These are phyloP conservation scores for Ethmia dodecea DNA, from an alignment of 2,888 invertebrate species.

Conservation along the genomic window DNA sequence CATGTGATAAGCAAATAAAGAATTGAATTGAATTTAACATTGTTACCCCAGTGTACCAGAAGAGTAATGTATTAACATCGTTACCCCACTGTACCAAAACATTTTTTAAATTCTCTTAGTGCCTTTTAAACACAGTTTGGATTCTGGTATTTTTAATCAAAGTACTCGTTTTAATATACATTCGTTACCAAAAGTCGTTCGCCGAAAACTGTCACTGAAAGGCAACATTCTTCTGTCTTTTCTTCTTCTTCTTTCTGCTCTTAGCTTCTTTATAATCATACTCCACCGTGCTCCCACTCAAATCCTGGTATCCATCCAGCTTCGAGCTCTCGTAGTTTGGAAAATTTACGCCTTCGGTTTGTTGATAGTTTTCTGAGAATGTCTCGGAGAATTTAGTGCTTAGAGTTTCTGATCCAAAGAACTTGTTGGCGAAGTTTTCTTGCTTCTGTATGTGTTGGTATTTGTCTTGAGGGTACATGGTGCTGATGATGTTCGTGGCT, in stretches of 20 bases:
- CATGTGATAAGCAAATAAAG: too few species aligned
- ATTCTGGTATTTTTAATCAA: too few species aligned
- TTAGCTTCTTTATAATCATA: conserved; percentile 36
- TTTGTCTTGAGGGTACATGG: conserved; percentile 59
- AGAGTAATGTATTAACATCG: too few species aligned
- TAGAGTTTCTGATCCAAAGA: conserved; percentile 60
- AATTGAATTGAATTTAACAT: too few species aligned
- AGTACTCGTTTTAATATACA: background rate
- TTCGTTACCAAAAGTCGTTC: background rate
- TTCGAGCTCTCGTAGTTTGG: conserved; percentile 48
- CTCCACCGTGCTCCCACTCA: conserved; percentile 51
- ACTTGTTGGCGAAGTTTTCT: conserved; percentile 35
- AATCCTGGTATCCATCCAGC: conserved; percentile 57
- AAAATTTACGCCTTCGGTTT: conserved; percentile 52
- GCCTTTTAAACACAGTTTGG: too few species aligned
- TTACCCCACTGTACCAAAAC: too few species aligned
- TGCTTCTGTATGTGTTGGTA: conserved; percentile 48
- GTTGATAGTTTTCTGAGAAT: conserved; percentile 59
- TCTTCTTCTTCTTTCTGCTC: conserved; percentile 50
- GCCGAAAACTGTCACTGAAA: background rate
- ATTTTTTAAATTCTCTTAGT: too few species aligned
- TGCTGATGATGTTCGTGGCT: conserved; percentile 61
- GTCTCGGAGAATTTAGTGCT: conserved; percentile 55
- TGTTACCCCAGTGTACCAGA: too few species aligned
- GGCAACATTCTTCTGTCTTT: conserved; percentile 14